Conservation (phyloP, 2,113 vertebrate species). For the Oryzias celebensis region DNA sequence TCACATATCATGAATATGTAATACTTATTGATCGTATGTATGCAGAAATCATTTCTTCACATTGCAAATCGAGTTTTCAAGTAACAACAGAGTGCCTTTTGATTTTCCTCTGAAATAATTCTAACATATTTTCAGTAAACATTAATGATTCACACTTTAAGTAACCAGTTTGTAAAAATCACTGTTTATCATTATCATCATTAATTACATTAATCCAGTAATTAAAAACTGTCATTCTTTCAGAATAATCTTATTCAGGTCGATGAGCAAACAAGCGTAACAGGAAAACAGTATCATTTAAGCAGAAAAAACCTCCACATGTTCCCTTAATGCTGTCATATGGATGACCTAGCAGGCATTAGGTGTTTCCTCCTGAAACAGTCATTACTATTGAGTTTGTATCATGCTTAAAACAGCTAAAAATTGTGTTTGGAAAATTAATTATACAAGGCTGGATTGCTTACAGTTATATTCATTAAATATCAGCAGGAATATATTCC, state of each 20-base stretch:
- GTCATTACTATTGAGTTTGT: slow-evolving; percentile 5
- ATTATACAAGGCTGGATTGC: background rate
- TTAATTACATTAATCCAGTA: too few relatives aligned
- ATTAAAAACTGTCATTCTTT: slow-evolving; percentile 23
- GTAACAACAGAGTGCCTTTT: too few relatives aligned
- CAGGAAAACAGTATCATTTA: slow-evolving; percentile 62
- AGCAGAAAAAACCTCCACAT: slow-evolving; percentile 54
- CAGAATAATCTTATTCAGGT: slow-evolving; percentile 58
- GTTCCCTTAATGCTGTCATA: slow-evolving; percentile 57
- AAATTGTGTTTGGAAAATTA: background rate
- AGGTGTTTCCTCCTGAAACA: slow-evolving; percentile 7
- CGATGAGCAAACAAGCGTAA: slow-evolving; percentile 48
- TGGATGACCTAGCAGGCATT: slow-evolving; percentile 61
- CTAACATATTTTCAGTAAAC: too few relatives aligned
- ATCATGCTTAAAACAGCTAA: background rate
- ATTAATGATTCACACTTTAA: too few relatives aligned
- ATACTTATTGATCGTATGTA: too few relatives aligned
- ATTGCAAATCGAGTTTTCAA: too few relatives aligned
- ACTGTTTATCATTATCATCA: too few relatives aligned
- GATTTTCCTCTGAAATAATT: too few relatives aligned
- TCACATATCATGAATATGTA: too few relatives aligned
- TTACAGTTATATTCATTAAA: slow-evolving; percentile 5
- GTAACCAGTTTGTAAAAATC: too few relatives aligned
- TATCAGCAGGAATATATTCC: background rate
- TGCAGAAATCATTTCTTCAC: too few relatives aligned